Evolutionary conservation across 1,140 invertebrate species (phyloP).

Genomic region (Neotoxoptera formosana): DNA sequence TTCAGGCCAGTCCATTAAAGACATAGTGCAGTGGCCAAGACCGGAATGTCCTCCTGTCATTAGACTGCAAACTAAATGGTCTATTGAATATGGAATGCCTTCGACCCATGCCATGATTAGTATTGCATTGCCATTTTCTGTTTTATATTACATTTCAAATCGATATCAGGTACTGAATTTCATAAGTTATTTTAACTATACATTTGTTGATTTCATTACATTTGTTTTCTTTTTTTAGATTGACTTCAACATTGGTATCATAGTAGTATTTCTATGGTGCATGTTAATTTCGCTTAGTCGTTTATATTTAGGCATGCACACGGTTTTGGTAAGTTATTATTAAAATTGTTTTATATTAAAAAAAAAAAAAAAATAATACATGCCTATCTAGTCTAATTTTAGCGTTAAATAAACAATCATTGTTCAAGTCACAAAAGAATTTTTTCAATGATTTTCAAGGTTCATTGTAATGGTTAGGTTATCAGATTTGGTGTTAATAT

Average conservation of each 20-base stretch:
- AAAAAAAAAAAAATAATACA: not conserved
- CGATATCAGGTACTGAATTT: constrained; percentile 71
- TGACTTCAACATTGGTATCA: constrained; percentile 64
- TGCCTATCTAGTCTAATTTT: not conserved
- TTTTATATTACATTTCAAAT: constrained; percentile 79
- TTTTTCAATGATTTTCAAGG: not conserved
- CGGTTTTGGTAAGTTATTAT: constrained; percentile 73
- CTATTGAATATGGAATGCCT: constrained; percentile 91
- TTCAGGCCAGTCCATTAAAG: constrained; percentile 85
- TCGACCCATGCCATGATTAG: constrained; percentile 94
- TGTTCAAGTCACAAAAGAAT: constrained; percentile 17
- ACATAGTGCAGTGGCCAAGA: constrained; percentile 84
- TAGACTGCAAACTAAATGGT: constrained; percentile 84
- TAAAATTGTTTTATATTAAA: not conserved
- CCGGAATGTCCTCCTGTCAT: constrained; percentile 82
- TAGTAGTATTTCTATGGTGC: constrained; percentile 71
- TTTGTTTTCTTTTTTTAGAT: constrained; percentile 66
- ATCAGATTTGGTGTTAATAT: not conserved
- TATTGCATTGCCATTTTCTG: constrained; percentile 83
- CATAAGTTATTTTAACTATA: not conserved
- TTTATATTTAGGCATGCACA: constrained; percentile 92
- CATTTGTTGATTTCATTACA: not conserved
- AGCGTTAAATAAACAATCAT: not conserved
- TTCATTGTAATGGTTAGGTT: not conserved
- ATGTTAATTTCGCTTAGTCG: constrained; percentile 81